phyloP scores from a whole-genome alignment of 2,888 invertebrate species.

The Rhagonycha fulva region DNA sequence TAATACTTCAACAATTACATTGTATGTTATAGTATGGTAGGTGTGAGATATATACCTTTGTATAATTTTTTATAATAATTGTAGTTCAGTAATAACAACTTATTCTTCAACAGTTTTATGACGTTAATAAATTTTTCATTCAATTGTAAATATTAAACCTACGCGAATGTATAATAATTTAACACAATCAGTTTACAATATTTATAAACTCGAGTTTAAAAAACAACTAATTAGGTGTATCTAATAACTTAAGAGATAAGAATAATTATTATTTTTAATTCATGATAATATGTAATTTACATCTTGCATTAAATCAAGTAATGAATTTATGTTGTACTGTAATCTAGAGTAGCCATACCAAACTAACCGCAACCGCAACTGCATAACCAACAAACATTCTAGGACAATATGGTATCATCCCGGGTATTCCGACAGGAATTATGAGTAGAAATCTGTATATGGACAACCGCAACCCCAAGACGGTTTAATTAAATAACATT shows the following conservation, averaged over 20 bases:
- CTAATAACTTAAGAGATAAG: background rate
- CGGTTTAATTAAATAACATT: background rate
- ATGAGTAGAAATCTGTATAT: background rate
- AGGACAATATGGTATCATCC: constrained; percentile 37
- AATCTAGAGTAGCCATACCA: constrained; percentile 38
- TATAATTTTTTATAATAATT: constrained; percentile 7
- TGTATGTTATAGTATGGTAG: constrained; percentile 7
- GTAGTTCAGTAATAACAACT: constrained; percentile 11
- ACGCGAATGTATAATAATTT: background rate
- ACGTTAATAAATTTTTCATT: constrained; percentile 12
- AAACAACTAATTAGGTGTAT: background rate
- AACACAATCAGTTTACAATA: background rate
- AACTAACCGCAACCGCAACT: constrained; percentile 41
- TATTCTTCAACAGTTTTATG: constrained; percentile 10
- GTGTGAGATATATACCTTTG: constrained; percentile 8
- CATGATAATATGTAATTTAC: background rate
- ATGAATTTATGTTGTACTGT: constrained; percentile 20
- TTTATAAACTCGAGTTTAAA: background rate
- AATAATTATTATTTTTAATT: background rate
- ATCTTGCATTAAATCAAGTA: constrained; percentile 2
- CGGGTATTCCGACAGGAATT: constrained; percentile 33
- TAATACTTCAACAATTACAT: constrained; percentile 9
- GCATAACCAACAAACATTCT: constrained; percentile 42
- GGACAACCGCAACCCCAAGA: background rate
- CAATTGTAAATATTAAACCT: background rate